Percentiles rank a stretch among this genome's conserved stretches.
Conservation (phyloP, 2,888 invertebrate genomes). For the Anoncus sp. region DNA sequence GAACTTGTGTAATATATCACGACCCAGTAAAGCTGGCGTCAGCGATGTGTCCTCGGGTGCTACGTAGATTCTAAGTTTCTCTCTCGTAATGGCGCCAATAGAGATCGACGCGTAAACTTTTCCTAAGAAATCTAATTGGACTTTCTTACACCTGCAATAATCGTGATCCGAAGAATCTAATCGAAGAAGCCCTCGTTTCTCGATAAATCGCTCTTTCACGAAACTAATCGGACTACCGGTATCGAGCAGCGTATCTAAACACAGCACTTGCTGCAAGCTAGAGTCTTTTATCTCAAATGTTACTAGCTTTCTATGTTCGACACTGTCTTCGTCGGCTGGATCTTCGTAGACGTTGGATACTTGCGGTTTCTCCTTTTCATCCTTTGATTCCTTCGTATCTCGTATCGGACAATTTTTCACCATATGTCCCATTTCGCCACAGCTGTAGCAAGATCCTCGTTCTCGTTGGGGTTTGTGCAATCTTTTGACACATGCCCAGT, state of each 20-base stretch:
- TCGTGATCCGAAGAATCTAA: conserved; percentile 31
- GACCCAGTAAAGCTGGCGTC: conserved; percentile 47
- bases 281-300: conserved; percentile 43
- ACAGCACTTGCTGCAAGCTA: conserved; percentile 42
- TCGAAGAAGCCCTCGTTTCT: conserved; percentile 45
- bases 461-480: conserved; percentile 26
- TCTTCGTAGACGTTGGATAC: conserved; percentile 49
- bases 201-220: conserved; percentile 54
- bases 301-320: conserved; percentile 41
- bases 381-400: conserved; percentile 22
- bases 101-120: conserved; percentile 30
- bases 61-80: conserved; percentile 46
- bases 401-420: conserved; percentile 20
- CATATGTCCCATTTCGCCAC: conserved; percentile 31
- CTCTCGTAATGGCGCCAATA: conserved; percentile 18
- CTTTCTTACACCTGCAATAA: conserved; percentile 43
- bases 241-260: conserved; percentile 47
- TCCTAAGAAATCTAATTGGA: conserved; percentile 36
- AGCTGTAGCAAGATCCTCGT: conserved; percentile 43
- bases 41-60: conserved; percentile 54
- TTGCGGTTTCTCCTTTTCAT: conserved; percentile 16
- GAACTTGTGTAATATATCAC: conserved; percentile 41
- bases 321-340: conserved; percentile 25
- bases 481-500: conserved; percentile 29
- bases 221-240: too few species aligned